Base-by-base conservation (phyloP, 2,113 vertebrate genomes). In the Eulacestoma nigropectus region DNA sequence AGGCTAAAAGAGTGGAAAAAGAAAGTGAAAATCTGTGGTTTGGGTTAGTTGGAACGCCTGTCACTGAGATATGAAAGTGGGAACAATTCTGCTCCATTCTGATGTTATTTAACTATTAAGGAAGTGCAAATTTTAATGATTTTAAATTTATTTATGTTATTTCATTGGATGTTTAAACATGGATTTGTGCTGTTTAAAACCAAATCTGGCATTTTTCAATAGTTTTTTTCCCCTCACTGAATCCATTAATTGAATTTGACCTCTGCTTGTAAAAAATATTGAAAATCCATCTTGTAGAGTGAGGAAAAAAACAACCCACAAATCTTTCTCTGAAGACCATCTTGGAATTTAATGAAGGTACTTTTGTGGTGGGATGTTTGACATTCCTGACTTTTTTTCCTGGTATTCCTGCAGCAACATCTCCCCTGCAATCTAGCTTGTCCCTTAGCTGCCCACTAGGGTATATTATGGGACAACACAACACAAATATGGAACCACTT, bases 191-290 rank as follows among this genome's bases (percentile, higher is more conserved):
- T 84, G 42, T 53, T 87, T 59, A 46, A 33, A 73, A 25, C 8
- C n/a, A 64, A 37, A 53, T 22, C 32, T 15, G 26, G 3, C 32
- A 49, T 57, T 94, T 84, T 84, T 57, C 50, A 59, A n/a, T 25
- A 57, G 16, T 7, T 88, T 65, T 56, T 80, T 77, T 4, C 32
- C 44, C 70, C 76, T 92, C 89, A 65, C 76, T 93, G 95, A 89
- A 84, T 79, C 84, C 77, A 89, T 81, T 96, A 96, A 96, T 93
- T 95, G 89, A 84, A 81, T 94, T 93, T 91, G 95, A 96, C 89
- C 89, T 91, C 87, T 52, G 77, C n/a, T 87, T 81, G 64, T 89
- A 74, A 84, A 80, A 89, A 91, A 70, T 50, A 84, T 32, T 84
- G 77, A 81, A 84, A 94, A 94, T 78, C 59, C 69, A 64, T 82